phyloP scores from a whole-genome alignment of 2,888 invertebrate species.

The Dinocampus coccinellae region DNA sequence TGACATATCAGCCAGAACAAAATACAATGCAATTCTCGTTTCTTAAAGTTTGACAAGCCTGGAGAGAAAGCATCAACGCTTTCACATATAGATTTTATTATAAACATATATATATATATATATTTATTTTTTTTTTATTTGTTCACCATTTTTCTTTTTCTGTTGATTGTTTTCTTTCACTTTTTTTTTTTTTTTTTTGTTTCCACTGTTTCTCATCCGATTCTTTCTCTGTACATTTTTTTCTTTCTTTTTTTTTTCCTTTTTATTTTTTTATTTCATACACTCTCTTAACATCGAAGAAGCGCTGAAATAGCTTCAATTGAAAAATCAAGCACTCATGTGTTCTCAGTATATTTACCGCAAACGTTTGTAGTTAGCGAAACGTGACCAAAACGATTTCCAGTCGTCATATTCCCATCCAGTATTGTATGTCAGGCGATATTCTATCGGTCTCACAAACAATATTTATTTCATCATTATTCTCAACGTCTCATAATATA shows the following conservation, averaged over 20 bases:
- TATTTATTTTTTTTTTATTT: too few species aligned
- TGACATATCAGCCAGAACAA: conserved; percentile 18
- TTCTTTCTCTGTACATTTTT: conserved; percentile 6
- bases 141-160: too few species aligned
- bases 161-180: neutral
- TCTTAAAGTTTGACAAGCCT: conserved; percentile 9
- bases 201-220: neutral
- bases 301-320: conserved; percentile 41
- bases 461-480: neutral
- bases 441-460: neutral
- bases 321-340: conserved; percentile 45
- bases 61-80: conserved; percentile 14
- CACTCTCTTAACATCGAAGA: conserved; percentile 20
- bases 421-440: conserved; percentile 9
- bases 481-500: neutral
- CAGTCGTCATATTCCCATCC: neutral
- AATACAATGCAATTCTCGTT: conserved; percentile 8
- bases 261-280: conserved; percentile 8
- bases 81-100: conserved; percentile 12
- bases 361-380: conserved; percentile 42
- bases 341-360: conserved; percentile 18
- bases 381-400: conserved; percentile 42
- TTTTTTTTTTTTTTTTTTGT: conserved; percentile 7
- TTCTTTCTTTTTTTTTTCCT: conserved; percentile 9
- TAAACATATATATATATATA: too few species aligned